A percentile compares a stretch with the other conserved stretches of the same genome.
Conservation (phyloP, 2,797 vertebrate genomes). For the Acrocephalus scirpaceus region DNA sequence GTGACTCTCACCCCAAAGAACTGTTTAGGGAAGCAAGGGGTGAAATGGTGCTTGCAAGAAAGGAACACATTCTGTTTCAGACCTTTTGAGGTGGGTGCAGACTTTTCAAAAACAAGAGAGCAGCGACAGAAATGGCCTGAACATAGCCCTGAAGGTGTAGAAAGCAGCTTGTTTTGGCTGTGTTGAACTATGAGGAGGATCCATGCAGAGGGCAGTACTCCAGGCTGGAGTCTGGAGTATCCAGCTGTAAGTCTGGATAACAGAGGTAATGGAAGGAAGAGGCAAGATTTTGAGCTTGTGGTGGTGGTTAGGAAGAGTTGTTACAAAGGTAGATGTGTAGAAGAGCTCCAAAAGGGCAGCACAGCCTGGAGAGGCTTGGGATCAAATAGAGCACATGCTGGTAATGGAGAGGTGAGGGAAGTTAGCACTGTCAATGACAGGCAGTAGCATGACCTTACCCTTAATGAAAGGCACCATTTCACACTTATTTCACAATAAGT, state of each 20-base stretch:
- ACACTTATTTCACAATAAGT: not conserved
- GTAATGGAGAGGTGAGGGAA: not conserved
- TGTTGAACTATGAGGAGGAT: not conserved
- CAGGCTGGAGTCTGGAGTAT: no score
- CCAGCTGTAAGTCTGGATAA: not conserved
- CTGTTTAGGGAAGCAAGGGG: not conserved
- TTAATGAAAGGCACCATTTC: not conserved
- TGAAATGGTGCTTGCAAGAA: not conserved
- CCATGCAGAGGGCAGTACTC: not conserved
- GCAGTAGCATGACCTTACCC: not conserved
- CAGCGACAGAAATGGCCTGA: not conserved
- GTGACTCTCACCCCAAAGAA: not conserved
- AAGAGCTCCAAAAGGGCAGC: not conserved
- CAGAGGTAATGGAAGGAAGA: not conserved
- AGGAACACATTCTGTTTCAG: not conserved
- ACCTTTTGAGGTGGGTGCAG: not conserved
- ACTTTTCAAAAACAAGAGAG: not conserved
- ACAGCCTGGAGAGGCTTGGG: not conserved
- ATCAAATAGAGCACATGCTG: not conserved
- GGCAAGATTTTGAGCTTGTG: not conserved
- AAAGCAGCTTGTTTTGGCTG: not conserved
- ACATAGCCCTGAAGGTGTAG: not conserved
- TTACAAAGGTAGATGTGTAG: not conserved
- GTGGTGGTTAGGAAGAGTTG: not conserved
- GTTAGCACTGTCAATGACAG: not conserved